These are phyloP conservation scores for Leucozona laternaria DNA, from an alignment of 2,888 invertebrate species.

Conservation along the genomic window DNA sequence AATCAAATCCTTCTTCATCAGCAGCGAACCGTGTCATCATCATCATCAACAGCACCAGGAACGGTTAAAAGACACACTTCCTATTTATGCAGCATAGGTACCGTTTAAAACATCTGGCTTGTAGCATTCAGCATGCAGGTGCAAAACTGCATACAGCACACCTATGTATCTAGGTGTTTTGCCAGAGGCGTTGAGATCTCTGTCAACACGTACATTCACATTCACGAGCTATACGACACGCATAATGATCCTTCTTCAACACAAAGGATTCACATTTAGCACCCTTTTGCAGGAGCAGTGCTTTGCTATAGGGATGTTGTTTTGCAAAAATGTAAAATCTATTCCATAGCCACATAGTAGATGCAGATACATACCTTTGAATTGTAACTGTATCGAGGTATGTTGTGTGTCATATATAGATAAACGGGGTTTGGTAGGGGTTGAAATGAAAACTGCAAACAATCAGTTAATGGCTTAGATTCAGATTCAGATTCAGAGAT, in stretches of 20 bases:
- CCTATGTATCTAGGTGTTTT: constrained; percentile 15
- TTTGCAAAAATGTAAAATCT: constrained; percentile 58
- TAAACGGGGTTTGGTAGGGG: constrained; percentile 18
- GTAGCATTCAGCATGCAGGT: constrained; percentile 51
- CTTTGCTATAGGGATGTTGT: background rate
- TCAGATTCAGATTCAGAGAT: constrained; percentile 10
- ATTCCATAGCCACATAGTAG: constrained; percentile 35
- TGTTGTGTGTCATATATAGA: background rate
- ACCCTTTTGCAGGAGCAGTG: constrained; percentile 11
- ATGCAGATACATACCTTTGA: background rate
- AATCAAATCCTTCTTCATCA: constrained; percentile 62
- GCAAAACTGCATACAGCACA: constrained; percentile 50
- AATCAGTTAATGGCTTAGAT: constrained; percentile 58
- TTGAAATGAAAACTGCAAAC: constrained; percentile 44
- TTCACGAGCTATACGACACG: constrained; percentile 45
- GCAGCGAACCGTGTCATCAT: constrained; percentile 40
- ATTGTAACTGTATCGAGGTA: constrained; percentile 36
- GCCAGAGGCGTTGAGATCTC: constrained; percentile 48
- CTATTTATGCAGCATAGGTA: background rate
- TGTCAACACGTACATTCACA: constrained; percentile 59
- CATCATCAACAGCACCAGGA: constrained; percentile 5
- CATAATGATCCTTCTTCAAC: constrained; percentile 63
- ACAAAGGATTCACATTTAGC: constrained; percentile 48
- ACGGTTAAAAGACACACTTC: constrained; percentile 48
- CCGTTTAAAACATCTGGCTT: constrained; percentile 58